phyloP scores from a whole-genome alignment of 2,888 invertebrate genomes.

The Aphodius granarius region DNA sequence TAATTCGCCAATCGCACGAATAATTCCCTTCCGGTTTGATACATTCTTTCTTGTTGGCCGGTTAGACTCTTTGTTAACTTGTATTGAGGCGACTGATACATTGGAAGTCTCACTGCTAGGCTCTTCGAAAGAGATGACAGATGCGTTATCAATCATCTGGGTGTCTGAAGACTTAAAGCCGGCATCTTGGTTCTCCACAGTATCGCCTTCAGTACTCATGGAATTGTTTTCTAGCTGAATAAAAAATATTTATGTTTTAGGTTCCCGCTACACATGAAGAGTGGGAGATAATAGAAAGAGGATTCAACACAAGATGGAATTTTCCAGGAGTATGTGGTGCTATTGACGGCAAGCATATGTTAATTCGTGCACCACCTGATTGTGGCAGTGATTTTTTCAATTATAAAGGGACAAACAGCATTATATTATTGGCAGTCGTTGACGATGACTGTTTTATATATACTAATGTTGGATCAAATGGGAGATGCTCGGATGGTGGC shows the following conservation, averaged over 20 bases:
- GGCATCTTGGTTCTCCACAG: neutral
- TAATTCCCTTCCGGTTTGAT: neutral
- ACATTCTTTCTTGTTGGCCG: neutral
- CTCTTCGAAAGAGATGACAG: neutral
- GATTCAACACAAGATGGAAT: slow-evolving; percentile 12
- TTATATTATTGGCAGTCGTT: neutral
- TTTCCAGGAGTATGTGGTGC: slow-evolving; percentile 16
- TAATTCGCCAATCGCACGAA: neutral
- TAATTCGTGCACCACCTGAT: slow-evolving; percentile 17
- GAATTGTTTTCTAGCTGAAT: neutral
- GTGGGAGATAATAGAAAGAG: slow-evolving; percentile 29
- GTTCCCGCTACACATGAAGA: slow-evolving; percentile 16
- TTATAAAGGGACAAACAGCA: slow-evolving; percentile 5
- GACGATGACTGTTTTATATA: neutral
- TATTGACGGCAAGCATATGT: slow-evolving; percentile 17
- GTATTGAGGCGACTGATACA: neutral
- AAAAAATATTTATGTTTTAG: neutral
- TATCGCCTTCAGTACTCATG: neutral
- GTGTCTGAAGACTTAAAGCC: neutral
- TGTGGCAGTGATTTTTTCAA: slow-evolving; percentile 15
- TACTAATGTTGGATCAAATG: slow-evolving; percentile 13
- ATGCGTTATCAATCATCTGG: slow-evolving; percentile 9
- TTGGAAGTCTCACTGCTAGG: neutral
- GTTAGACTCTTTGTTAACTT: neutral
- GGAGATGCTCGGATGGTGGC: slow-evolving; percentile 11